Evolutionary conservation across 2,113 vertebrate genomes (phyloP).

Genomic region (Colius striatus): DNA sequence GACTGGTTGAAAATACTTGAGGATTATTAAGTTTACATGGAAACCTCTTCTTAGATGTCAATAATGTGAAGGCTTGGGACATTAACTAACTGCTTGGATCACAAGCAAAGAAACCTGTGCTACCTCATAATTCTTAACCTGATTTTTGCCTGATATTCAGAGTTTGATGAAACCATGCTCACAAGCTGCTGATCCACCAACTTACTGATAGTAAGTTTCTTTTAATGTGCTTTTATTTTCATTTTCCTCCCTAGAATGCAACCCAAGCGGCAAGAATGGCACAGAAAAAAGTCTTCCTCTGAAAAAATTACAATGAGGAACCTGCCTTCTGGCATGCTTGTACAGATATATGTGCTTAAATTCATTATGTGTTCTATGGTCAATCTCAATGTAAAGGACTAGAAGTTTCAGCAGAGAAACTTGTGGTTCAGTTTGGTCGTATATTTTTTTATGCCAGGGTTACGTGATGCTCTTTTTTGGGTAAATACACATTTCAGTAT

Average conservation of each 20-base stretch:
- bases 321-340: neutral
- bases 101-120: neutral
- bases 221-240: neutral
- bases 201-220: neutral
- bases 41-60: neutral
- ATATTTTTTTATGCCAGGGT: rapidly evolving
- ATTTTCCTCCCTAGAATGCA: neutral
- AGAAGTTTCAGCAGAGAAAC: neutral
- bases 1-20: neutral
- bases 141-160: neutral
- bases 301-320: neutral
- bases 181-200: neutral
- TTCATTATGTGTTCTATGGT: neutral
- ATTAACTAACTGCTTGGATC: neutral
- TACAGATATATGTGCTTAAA: rapidly evolving
- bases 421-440: neutral
- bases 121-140: neutral
- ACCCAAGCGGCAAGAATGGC: neutral
- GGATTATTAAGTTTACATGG: neutral
- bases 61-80: rapidly evolving
- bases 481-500: neutral
- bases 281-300: neutral
- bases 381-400: neutral
- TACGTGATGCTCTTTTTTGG: neutral
- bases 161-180: neutral